Conservation (phyloP, 2,113 vertebrate genomes). For the Dasyornis broadbenti region DNA sequence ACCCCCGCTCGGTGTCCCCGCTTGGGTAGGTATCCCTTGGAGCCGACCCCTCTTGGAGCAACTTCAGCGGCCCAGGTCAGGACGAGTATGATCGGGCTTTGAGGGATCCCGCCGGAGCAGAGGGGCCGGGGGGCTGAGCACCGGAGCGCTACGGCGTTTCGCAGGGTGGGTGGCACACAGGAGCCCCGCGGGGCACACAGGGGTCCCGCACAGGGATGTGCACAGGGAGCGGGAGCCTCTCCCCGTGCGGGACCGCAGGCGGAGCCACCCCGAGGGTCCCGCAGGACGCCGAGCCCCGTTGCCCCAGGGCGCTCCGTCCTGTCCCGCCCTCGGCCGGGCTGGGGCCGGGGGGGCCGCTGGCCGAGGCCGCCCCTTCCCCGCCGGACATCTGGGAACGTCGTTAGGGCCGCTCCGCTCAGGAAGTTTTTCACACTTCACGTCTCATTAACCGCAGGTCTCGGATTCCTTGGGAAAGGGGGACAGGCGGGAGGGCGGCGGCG, state of each 20-base stretch:
- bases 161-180: neutral
- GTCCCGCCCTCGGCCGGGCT: neutral
- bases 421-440: slow-evolving; percentile 98
- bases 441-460: slow-evolving; percentile 90
- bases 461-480: slow-evolving; percentile 84
- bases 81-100: neutral
- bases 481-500: neutral
- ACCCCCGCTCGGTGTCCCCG: neutral
- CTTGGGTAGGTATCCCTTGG: neutral
- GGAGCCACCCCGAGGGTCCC: neutral
- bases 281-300: neutral
- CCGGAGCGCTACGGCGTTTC: no score
- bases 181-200: neutral
- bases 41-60: neutral
- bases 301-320: neutral
- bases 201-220: neutral
- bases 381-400: slow-evolving; percentile 89
- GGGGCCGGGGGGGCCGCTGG: neutral
- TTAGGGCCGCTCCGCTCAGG: slow-evolving; percentile 82
- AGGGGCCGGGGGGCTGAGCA: neutral
- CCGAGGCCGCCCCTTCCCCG: slow-evolving; percentile 44
- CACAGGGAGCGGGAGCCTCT: neutral
- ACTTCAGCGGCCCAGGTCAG: neutral
- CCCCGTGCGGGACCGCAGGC: rapidly evolving
- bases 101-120: neutral